Conservation (phyloP, 2,797 vertebrate species). For the Falco peregrinus region DNA sequence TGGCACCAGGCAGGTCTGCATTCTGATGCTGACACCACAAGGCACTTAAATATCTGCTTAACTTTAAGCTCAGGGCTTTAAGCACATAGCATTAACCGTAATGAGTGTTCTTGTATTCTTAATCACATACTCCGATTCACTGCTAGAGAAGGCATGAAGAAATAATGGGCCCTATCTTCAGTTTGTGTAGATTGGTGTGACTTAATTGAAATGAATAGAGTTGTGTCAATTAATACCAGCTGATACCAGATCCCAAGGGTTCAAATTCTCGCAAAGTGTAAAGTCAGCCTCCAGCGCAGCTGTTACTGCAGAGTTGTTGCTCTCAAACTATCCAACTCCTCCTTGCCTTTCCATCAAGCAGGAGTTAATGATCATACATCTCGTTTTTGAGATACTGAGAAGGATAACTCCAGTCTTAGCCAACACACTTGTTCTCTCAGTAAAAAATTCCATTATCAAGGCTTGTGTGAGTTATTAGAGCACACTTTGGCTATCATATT, state of each 20-base stretch:
- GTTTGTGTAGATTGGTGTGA: not conserved
- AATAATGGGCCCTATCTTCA: not conserved
- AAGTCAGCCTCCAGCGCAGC: not conserved
- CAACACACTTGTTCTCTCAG: not conserved
- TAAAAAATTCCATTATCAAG: not conserved
- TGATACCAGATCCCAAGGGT: not conserved
- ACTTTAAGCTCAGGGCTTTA: not conserved
- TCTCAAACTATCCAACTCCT: not conserved
- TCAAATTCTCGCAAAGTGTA: not conserved
- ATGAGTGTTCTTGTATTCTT: not conserved
- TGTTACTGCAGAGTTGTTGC: not conserved
- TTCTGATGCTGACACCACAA: not conserved
- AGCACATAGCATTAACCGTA: conserved; percentile 2
- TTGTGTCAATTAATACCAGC: not conserved
- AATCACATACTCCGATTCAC: conserved; percentile 15
- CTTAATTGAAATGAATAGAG: not conserved
- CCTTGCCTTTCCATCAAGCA: not conserved
- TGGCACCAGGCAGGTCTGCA: not conserved
- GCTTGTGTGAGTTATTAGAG: not conserved
- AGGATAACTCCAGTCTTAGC: not conserved
- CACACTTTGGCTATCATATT: not conserved
- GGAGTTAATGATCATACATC: not conserved
- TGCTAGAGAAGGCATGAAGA: not conserved
- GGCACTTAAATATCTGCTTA: not conserved
- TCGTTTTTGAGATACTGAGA: not conserved